Base-by-base conservation (phyloP, 2,797 vertebrate species). In the Paedocypris micromegethes region DNA sequence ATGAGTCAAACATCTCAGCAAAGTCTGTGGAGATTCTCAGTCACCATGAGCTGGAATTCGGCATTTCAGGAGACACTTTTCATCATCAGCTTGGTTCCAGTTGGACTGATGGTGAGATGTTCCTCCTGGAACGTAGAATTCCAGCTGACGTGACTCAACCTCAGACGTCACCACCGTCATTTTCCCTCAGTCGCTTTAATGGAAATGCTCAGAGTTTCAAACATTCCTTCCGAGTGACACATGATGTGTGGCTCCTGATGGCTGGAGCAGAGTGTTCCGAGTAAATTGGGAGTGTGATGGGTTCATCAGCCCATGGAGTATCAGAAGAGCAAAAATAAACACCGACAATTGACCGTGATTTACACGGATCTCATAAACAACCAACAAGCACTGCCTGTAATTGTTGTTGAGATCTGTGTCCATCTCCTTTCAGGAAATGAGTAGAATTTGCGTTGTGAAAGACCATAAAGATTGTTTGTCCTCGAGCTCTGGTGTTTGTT, bases 301-400 rank as follows among this genome's bases (percentile, higher is more conserved):
- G 23, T 23, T 23, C 23, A 23, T 51, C 54, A n/a, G 48, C 48
- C 55, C 23, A 51, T 45, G 59, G 53, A 61, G 70, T 66, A 57
- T 55, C 3, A 8, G 47, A 48, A 68, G 52, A 52, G 56, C 38
- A 50, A 47, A 39, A 51, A 51, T 55, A n/a, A 64, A 5, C 7
- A 49, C 23, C 23, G 23, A 23, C 23, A 23, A 23, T 23, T 23
- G 23, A 23, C 23, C 23, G 23, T 23, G 23, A 23, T 23, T 23
- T 23, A 23, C 23, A 23, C 23, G 23, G 23, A 23, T 23, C 23
- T 23, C 23, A 23, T 23, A 23, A 23, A 23, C 23, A 23, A 23
- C 23, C 1, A 1, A 23, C 23, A 23, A 23, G 23, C 23, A 23
- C 23, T 23, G 23, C 23, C 23, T 23, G 23, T 23, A 23, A 23